Evolutionary conservation across 1,140 invertebrate genomes (phyloP), one percentile per base, ranked within the genome.

Genomic region (Acromyrmex charruanus): DNA sequence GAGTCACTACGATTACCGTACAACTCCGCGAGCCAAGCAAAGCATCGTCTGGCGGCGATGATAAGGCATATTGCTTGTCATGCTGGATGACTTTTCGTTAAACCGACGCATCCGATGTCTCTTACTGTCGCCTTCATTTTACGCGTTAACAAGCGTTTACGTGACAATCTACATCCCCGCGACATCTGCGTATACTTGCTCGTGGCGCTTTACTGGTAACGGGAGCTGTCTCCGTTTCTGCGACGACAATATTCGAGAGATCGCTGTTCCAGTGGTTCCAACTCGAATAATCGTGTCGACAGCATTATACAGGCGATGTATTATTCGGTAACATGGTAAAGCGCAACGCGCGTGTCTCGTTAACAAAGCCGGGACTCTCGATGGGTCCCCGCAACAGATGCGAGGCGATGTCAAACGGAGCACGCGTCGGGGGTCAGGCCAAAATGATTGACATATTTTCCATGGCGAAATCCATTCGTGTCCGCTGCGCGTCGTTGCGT

Each of bases 381-480:
- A 82, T 85, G 85, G 85, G 81, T 90, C 91, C 84, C 69, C 85
- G 93, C 91, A 94, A 94, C 93, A 94, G 93, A 94, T 94, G 94
- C 93, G 93, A 88, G 84, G 87, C 82, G 63, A 80, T 92, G 91
- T 89, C 91, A 94, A 91, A 90, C 88, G 92, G 92, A 93, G 93
- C 91, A 91, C 88, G 84, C 61, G 66, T 18, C 90, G 68, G 92
- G 69, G 92, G 89, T 93, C 91, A 79, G 88, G 35, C 9, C 51
- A 59, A 28, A 79, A 28, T 95, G 94, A 95, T 94, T 94, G 94
- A 95, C 94, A 94, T 94, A 94, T 94, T 95, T 94, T 95, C 92
- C 91, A 90, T 90, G 88, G 91, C 91, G 89, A 39, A 88, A 88
- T 92, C 89, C 90, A 92, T 92, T 90, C 87, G 14, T n/a, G 18